Evolutionary conservation across 2,888 invertebrate species (phyloP), one percentile per base, ranked within the genome.

Genomic region (Sthenelais limicola): DNA sequence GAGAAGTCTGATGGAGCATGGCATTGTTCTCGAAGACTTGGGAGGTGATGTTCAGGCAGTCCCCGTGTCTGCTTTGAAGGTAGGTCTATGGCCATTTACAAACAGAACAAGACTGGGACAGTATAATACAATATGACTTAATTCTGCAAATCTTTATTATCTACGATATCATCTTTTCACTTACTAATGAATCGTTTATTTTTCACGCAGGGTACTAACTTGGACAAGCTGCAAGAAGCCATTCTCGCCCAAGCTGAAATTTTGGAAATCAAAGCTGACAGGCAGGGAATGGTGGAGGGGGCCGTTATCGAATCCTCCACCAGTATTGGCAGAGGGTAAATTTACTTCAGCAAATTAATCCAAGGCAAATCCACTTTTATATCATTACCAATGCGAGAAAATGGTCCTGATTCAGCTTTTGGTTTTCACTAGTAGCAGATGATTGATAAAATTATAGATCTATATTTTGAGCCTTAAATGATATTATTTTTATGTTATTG

Each of bases 11-110:
- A 88, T 94, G 0, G 91, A 92, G 81, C 91, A 93, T 84, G 96
- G 94, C 5, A 89, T 99, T 12, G 90, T 93, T 32, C 91, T 95
- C 52, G 98, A 99, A 88, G 93, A 93, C 21, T 87, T 92, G 70
- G 98, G 98, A 0, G 98, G 99, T 0, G 97, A 98, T 75, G 91
- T 95, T 0, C 98, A 97, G 88, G 92, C 93, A 2, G 92, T 99
- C 70, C 92, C 93, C 0, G 92, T 99, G 74, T 98, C 98, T 0
- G 99, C 99, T 0, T 89, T 97, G 0, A 93, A 94, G 80, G 87
- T 85, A 71, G 33, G 33, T 7, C 21, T 3, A 12, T 24, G n/a
- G n/a, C n/a, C n/a, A n/a, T n/a, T n/a, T n/a, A n/a, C n/a, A n/a
- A n/a, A n/a, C n/a, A n/a, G n/a, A n/a, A n/a, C n/a, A n/a, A n/a